Evolutionary conservation across 64 coral and sea anemone species (phyloP).

Genomic region (Dendrophyllia cribrosa): DNA sequence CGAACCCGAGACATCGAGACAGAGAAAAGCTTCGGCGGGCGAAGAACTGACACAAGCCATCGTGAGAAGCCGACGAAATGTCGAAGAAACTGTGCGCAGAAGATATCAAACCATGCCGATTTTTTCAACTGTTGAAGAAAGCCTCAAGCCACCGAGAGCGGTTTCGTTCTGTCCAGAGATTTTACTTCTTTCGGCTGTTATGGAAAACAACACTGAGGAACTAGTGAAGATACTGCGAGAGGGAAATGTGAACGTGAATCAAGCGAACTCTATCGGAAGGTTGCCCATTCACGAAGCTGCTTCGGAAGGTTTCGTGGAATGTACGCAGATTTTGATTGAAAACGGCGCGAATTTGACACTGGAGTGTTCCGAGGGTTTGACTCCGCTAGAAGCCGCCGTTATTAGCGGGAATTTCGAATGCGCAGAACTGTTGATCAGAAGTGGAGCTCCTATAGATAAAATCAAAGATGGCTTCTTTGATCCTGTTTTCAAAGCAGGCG

Average conservation of each 20-base stretch:
- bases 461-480: slow-evolving; percentile 65
- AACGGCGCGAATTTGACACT: slow-evolving; percentile 57
- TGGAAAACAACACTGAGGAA: slow-evolving; percentile 62
- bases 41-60: slow-evolving; percentile 36
- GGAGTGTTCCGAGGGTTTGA: slow-evolving; percentile 36
- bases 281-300: slow-evolving; percentile 53
- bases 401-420: slow-evolving; percentile 55
- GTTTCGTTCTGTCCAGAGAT: slow-evolving; percentile 55
- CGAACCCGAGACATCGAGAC: not conserved
- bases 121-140: slow-evolving; percentile 8
- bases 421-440: slow-evolving; percentile 64
- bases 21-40: not conserved
- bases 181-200: slow-evolving; percentile 57
- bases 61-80: slow-evolving; percentile 22
- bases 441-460: slow-evolving; percentile 58
- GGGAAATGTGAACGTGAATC: slow-evolving; percentile 34
- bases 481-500: not conserved
- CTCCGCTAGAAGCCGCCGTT: slow-evolving; percentile 47
- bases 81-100: not conserved
- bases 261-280: slow-evolving; percentile 34
- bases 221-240: slow-evolving; percentile 43
- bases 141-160: slow-evolving; percentile 7
- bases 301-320: slow-evolving; percentile 42
- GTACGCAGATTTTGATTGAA: slow-evolving; percentile 54
- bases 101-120: slow-evolving; percentile 41